Base-by-base conservation (phyloP, 2,888 invertebrate species). In the Dorcus parallelipipedus region DNA sequence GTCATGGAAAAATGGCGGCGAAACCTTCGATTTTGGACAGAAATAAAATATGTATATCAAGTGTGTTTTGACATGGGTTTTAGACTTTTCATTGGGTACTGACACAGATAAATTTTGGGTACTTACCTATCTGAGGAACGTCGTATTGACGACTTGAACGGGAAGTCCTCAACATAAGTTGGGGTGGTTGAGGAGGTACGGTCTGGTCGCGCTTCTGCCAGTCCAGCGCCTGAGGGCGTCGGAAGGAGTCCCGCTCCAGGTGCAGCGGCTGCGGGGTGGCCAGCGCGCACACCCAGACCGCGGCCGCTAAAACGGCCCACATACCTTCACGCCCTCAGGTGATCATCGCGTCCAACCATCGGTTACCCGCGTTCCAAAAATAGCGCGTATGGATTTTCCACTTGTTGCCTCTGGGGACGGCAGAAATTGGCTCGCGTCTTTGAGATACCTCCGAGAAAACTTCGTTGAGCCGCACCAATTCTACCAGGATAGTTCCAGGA, bases 81-180 rank as follows among this genome's bases (percentile, higher is more conserved):
- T 33, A 5, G 26, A 33, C 6, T 33, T 33, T 33, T 7, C 26
- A 6, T 33, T 33, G 26, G 26, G 26, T 33, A 33, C 26, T 4
- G 26, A 33, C 26, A 6, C 1, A 33, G 26, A 33, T 33, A 33
- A 33, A 6, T 33, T 33, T 33, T 38, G 45, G n/a, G 38, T 17
- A 68, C 78, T 76, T 68, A 92, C 92, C 91, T 74, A 92, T 91
- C 82, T 91, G 91, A 68, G 92, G 92, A 66, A 92, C 91, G 80
- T 92, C 92, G 79, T 91, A 92, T 71, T 88, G 87, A 71, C 89
- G 82, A 75, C 86, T 87, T 65, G 89, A 88, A 68, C 91, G 84
- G 61, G 89, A 84, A 59, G 89, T 86, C 69, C 90, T 84, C 73
- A 90, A 80, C 89, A 92, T 89, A 79, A 91, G 84, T 78, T 91